Evolutionary conservation across 2,888 invertebrate genomes (phyloP).

Genomic region (Euspilapteryx auroguttella): DNA sequence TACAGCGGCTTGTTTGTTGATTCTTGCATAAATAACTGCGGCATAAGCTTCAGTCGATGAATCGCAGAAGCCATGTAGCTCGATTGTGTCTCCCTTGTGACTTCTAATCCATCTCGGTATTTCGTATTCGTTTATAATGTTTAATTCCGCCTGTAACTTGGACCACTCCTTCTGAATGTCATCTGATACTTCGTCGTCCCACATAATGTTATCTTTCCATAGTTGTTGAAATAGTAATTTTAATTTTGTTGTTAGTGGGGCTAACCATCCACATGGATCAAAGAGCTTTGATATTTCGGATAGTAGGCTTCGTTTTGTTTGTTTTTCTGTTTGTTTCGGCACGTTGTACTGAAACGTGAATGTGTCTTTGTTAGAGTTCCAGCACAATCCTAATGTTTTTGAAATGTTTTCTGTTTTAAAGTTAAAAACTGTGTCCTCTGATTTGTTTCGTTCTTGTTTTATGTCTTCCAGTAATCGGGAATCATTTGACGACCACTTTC

Average conservation of each 20-base stretch:
- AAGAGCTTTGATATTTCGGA: slow-evolving; percentile 3
- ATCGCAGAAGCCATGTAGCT: neutral
- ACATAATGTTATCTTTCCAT: slow-evolving; percentile 1
- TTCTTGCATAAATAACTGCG: neutral
- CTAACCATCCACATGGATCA: slow-evolving; percentile 5
- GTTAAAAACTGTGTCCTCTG: slow-evolving; percentile 2
- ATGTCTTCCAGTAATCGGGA: neutral
- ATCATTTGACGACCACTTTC: slow-evolving; percentile 5
- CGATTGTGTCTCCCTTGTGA: neutral
- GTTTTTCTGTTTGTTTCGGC: neutral
- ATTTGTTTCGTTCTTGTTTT: neutral
- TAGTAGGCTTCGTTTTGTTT: neutral
- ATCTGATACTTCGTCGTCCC: slow-evolving; percentile 1
- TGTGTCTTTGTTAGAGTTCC: neutral
- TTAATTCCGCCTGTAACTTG: neutral
- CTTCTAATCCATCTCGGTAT: neutral
- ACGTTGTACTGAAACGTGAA: slow-evolving; percentile 1
- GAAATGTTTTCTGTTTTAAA: slow-evolving; percentile 5
- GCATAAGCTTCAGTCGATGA: neutral
- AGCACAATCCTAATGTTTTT: neutral
- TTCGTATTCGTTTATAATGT: neutral
- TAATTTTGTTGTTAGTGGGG: slow-evolving; percentile 3
- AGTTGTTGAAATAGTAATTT: slow-evolving; percentile 6
- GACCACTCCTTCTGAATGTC: neutral
- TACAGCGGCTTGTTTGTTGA: neutral